Evolutionary conservation across 2,888 invertebrate genomes (phyloP), one percentile per base, ranked within the genome.

Genomic region (Amiota minor): DNA sequence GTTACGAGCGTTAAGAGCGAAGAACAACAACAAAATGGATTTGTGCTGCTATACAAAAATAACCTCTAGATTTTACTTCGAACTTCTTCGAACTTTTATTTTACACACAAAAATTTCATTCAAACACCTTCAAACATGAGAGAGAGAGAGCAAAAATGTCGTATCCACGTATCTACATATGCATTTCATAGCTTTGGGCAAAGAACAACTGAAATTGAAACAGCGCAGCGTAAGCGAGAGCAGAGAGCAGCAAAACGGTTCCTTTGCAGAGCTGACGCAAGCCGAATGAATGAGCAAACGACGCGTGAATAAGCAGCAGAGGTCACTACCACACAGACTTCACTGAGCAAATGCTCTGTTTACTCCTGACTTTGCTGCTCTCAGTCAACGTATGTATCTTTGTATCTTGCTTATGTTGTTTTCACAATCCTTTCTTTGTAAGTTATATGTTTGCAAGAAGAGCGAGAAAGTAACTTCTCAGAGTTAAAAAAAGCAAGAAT

Each of bases 401-500:
- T n/a, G n/a, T n/a, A n/a, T 56, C 1, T 56, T 56, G 56, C 6
- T 56, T 16, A 10, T 56, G 56, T 20, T 56, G 56, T 20, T 35
- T 18, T 47, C n/a, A 8, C 46, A 64, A 64, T 64, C 64, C 64
- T 23, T 61, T 23, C 64, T 23, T 61, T 23, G 61, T 50, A 50
- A 50, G 11, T n/a, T 50, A n/a, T 50, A n/a, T 59, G 35, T 8
- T 35, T 11, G 59, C 59, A 20, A 20, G 4, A 16, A 16, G 56
- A n/a, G 59, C 0, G 59, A 59, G 20, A 59, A 20, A 59, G 16
- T 53, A 14, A 53, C 53, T 14, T 53, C n/a, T 50, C n/a, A n/a
- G n/a, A n/a, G n/a, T n/a, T n/a, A n/a, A n/a, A 50, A 50, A 50
- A 50, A 50, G 50, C 50, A 50, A 50, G n/a, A 50, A 2, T 14